These are phyloP conservation scores for Calyptomena viridis DNA, from an alignment of 2,113 vertebrate species.

Conservation along the genomic window DNA sequence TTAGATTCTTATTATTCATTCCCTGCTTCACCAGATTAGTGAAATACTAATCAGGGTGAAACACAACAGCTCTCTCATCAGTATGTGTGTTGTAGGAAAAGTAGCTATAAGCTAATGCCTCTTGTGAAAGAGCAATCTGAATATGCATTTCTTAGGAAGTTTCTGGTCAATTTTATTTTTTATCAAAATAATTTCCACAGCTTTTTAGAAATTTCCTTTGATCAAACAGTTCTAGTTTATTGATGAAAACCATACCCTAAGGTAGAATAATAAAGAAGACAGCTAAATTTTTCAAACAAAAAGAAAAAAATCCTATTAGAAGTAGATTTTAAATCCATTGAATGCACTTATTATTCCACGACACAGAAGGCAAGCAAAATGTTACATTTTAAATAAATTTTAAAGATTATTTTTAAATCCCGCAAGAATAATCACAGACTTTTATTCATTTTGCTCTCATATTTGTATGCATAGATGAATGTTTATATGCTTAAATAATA, in stretches of 20 bases:
- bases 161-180: neutral
- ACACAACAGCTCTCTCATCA: neutral
- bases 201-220: neutral
- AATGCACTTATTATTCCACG: neutral
- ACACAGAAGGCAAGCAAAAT: neutral
- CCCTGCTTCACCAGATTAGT: neutral
- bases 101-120: neutral
- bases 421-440: neutral
- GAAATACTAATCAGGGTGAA: constrained; percentile 7
- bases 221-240: neutral
- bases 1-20: constrained; percentile 17
- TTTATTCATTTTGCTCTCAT: neutral
- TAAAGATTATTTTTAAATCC: neutral
- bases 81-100: constrained; percentile 2
- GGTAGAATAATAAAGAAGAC: neutral
- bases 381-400: neutral
- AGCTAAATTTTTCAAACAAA: neutral
- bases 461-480: neutral
- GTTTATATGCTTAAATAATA: neutral
- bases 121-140: neutral
- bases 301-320: neutral
- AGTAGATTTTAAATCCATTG: neutral
- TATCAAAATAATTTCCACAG: neutral
- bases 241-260: neutral
- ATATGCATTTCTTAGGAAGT: neutral